phyloP scores from a whole-genome alignment of 2,113 vertebrate genomes.

The Penelope pileata region DNA sequence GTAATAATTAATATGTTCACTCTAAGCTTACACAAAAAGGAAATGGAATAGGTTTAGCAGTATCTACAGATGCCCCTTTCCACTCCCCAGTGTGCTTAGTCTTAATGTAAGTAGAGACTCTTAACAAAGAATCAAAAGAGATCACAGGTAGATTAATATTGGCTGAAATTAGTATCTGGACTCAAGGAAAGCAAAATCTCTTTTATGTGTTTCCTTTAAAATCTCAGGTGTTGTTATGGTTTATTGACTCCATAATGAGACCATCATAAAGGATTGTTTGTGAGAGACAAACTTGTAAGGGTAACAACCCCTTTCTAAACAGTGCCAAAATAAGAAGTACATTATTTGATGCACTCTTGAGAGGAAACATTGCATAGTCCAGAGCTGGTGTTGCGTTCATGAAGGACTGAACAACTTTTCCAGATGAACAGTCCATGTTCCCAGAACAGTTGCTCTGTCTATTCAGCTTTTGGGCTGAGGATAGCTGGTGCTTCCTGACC shows the following conservation, averaged over 20 bases:
- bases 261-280: neutral
- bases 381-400: neutral
- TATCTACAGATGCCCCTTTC: neutral
- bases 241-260: neutral
- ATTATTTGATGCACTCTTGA: neutral
- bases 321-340: neutral
- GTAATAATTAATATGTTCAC: conserved; percentile 1
- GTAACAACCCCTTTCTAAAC: neutral
- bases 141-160: neutral
- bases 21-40: neutral
- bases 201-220: neutral
- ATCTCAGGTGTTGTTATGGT: neutral
- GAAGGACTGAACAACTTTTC: neutral
- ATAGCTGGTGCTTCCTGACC: neutral
- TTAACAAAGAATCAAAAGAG: neutral
- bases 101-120: neutral
- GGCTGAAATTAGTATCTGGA: neutral
- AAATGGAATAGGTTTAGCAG: neutral
- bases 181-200: neutral
- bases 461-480: neutral
- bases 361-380: neutral
- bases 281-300: neutral
- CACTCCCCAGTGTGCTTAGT: neutral
- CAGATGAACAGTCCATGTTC: neutral
- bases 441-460: neutral